phyloP scores from a whole-genome alignment of 2,888 invertebrate genomes.

The Dryococelus australis region DNA sequence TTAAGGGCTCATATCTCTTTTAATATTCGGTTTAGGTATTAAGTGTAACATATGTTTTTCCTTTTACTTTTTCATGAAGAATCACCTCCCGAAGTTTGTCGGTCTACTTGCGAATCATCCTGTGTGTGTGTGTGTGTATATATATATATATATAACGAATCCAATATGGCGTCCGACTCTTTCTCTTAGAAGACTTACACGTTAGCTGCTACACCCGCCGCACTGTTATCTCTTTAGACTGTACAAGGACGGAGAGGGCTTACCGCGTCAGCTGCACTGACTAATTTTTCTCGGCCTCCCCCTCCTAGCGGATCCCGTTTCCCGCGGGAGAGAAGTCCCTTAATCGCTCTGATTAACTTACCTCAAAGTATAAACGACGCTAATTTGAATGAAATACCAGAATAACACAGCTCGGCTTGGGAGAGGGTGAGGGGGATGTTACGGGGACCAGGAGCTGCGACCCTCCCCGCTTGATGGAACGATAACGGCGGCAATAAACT shows the following conservation, averaged over 20 bases:
- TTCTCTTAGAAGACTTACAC: too few relatives aligned
- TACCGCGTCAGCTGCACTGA: too few relatives aligned
- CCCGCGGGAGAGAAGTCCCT: background rate
- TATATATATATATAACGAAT: background rate
- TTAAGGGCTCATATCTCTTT: too few relatives aligned
- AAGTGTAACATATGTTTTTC: too few relatives aligned
- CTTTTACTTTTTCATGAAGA: too few relatives aligned
- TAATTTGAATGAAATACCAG: conserved; percentile 44
- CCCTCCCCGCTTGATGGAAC: conserved; percentile 17
- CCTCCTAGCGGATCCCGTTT: background rate
- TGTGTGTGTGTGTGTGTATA: too few relatives aligned
- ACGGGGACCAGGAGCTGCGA: background rate
- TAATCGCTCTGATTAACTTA: conserved; percentile 44
- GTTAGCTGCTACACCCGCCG: too few relatives aligned
- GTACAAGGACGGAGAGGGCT: too few relatives aligned
- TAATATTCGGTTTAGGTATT: too few relatives aligned
- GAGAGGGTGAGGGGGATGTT: background rate
- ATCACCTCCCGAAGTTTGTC: too few relatives aligned
- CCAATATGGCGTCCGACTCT: background rate
- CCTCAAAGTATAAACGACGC: conserved; percentile 39
- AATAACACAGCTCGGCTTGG: conserved; percentile 35
- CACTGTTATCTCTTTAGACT: too few relatives aligned
- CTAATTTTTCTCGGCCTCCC: background rate
- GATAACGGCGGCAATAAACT: conserved; percentile 32
- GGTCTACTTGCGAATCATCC: too few relatives aligned